Evolutionary conservation across 2,888 invertebrate species (phyloP).

Genomic region (Onthophagus sagittarius): DNA sequence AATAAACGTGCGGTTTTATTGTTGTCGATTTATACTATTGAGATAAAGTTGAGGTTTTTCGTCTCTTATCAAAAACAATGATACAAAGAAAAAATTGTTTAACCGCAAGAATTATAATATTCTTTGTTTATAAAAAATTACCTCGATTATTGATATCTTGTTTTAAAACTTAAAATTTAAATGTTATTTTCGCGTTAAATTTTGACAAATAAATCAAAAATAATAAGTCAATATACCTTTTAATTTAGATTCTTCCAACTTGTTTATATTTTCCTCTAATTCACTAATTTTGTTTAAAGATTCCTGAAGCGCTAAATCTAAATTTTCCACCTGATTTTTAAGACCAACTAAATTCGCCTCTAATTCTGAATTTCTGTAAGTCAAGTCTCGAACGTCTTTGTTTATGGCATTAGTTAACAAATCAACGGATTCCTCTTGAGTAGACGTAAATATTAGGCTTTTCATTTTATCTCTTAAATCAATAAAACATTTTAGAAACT

Average conservation of each 20-base stretch:
- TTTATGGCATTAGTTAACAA: conserved; percentile 16
- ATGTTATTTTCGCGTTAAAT: not conserved
- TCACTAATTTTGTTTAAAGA: conserved; percentile 14
- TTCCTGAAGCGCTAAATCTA: conserved; percentile 17
- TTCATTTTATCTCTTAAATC: conserved; percentile 16
- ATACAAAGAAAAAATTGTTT: not conserved
- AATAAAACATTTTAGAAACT: conserved; percentile 1
- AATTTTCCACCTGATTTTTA: conserved; percentile 6
- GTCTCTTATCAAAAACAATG: not conserved
- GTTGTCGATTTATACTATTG: not conserved
- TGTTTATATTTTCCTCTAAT: conserved; percentile 9
- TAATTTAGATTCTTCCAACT: conserved; percentile 10
- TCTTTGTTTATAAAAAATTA: too few species aligned
- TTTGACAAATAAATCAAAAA: too few species aligned
- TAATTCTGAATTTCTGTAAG: conserved; percentile 6
- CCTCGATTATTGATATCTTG: not conserved
- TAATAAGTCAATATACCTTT: conserved; percentile 2
- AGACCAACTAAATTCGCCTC: conserved; percentile 12
- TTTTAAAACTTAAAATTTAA: not conserved
- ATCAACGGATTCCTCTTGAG: conserved; percentile 16
- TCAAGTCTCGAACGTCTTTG: conserved; percentile 13
- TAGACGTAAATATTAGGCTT: conserved; percentile 13
- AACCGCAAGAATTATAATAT: too few species aligned
- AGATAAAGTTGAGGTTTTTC: not conserved
- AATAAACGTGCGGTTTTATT: not conserved